Evolutionary conservation across 2,797 vertebrate species (phyloP), one percentile per base, ranked within the genome.

Genomic region (Danio tinwini): DNA sequence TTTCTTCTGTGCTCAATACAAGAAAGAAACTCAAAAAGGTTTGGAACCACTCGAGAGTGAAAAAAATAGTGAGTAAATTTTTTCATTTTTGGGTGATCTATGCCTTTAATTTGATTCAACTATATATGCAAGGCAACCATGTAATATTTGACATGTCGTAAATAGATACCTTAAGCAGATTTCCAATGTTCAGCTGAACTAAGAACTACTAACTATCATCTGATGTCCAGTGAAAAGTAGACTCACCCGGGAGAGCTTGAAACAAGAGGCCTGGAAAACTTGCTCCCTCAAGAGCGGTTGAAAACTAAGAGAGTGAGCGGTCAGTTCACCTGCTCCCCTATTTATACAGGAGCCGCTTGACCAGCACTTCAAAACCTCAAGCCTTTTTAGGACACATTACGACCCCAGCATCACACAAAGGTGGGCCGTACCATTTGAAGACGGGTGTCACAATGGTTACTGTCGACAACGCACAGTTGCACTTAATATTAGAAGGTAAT

Each of bases 331-430:
- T 89, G 84, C 74, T 77, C 68, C 78, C 53, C 40, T 81, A 87
- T 88, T 89, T 90, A 89, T 87, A 86, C 61, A 59, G 29, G 16
- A 62, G 53, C 39, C 17, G 5, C 47, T 74, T 76, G 75, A 58
- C 56, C 78, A 64, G 78, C 29, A 78, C 79, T 59, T 56, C 72
- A 56, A 44, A 79, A 65, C 81, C 82, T 76, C 81, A 72, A n/a
- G 83, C 89, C 89, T 88, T 90, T 90, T 90, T 88, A 88, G 88
- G 89, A 87, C 67, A 87, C 83, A 78, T 81, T 75, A 82, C 75
- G 58, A 67, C 71, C 72, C 80, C 29, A 40, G 78, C 81, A 82
- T 58, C 82, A 81, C 21, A 49, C 62, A 85, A 83, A 86, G 84
- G 83, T 87, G 86, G 83, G 75, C 44, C 53, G 80, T 59, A 77